phyloP scores from a whole-genome alignment of 1,140 invertebrate genomes.

The Hycleus phaleratus region DNA sequence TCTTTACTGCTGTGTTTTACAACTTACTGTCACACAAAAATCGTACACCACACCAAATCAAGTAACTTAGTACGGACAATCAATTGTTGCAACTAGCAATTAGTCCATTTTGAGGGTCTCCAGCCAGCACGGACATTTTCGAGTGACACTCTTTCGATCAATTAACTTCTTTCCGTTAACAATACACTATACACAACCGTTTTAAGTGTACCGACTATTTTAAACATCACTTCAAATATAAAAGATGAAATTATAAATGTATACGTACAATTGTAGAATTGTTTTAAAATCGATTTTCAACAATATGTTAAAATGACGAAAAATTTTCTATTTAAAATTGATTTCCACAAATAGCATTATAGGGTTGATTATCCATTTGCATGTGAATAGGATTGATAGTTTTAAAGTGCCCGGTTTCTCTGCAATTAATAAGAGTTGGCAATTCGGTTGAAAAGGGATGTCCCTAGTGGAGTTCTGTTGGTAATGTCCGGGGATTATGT shows the following conservation, averaged over 20 bases:
- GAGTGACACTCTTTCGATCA: slow-evolving; percentile 22
- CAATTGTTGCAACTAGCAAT: slow-evolving; percentile 16
- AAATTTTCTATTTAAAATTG: too few species aligned
- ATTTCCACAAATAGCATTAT: too few species aligned
- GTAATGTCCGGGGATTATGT: slow-evolving; percentile 37
- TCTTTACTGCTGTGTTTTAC: slow-evolving; percentile 15
- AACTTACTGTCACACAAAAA: slow-evolving; percentile 10
- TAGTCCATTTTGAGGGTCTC: slow-evolving; percentile 15
- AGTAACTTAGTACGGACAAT: not conserved
- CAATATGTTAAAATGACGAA: too few species aligned
- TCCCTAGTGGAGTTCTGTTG: slow-evolving; percentile 17
- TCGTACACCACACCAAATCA: not conserved
- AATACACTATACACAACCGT: too few species aligned
- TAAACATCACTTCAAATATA: too few species aligned
- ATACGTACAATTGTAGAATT: too few species aligned
- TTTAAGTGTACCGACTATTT: too few species aligned
- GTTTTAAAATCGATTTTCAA: not conserved
- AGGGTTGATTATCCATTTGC: too few species aligned
- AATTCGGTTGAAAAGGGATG: not conserved
- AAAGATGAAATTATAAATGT: too few species aligned
- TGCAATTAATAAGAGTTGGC: slow-evolving; percentile 6
- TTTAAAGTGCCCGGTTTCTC: not conserved
- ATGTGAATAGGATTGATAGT: too few species aligned
- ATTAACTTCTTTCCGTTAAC: slow-evolving; percentile 5
- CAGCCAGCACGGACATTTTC: slow-evolving; percentile 18